Evolutionary conservation across 2,888 invertebrate genomes (phyloP), one percentile per base, ranked within the genome.

Genomic region (Hypena proboscidalis): DNA sequence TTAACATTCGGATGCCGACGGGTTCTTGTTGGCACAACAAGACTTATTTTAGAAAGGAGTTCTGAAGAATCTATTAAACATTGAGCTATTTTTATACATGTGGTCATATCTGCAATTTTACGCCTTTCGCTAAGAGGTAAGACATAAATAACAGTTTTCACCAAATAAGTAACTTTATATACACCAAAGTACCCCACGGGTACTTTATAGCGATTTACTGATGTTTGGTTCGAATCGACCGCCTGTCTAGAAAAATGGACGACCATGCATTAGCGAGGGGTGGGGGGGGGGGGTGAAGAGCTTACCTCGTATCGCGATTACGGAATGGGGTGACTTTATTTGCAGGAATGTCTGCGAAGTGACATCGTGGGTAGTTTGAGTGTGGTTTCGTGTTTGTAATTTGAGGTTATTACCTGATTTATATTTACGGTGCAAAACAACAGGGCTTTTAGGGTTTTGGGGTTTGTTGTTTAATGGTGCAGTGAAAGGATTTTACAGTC

Each of bases 121-220:
- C n/a, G n/a, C n/a, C n/a, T n/a, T n/a, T n/a, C n/a, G n/a, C n/a
- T n/a, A n/a, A n/a, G n/a, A n/a, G n/a, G n/a, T n/a, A n/a, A n/a
- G n/a, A 22, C 62, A 61, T 61, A 61, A 61, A 61, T 61, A 57
- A 61, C 61, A 61, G 53, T 53, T 61, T 36, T 40, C 31, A 51
- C 61, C 58, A 34, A 55, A 66, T 63, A 63, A 56, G 60, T 50
- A 59, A 60, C 60, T 47, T 60, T 64, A 62, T 67, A 62, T 65
- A 62, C 68, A 55, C 52, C 50, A 58, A 70, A 71, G 68, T 63
- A 64, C 67, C 69, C 67, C 57, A 66, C 65, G 63, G 68, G 68
- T 70, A 75, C 72, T 81, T 81, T 78, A 78, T 75, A 72, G 58
- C 75, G 82, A 82, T 83, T 85, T 83, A 84, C 78, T 69, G 76